Evolutionary conservation across 2,888 invertebrate genomes (phyloP).

Genomic region (Tachystola acroxantha): DNA sequence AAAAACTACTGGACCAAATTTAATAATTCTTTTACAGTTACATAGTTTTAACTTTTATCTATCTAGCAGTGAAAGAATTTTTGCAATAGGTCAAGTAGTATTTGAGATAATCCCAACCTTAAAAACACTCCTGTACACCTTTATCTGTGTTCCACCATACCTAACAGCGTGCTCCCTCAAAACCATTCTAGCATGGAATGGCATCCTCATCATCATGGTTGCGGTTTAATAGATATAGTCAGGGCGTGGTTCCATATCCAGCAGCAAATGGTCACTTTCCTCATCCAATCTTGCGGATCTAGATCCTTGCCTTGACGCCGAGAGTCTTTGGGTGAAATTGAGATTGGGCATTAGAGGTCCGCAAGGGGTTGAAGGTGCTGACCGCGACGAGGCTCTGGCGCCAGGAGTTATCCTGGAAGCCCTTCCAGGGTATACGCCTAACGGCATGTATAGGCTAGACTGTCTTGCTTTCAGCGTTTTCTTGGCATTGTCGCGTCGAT

Average conservation of each 20-base stretch:
- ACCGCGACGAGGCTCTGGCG: conserved; percentile 83
- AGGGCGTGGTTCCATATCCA: conserved; percentile 52
- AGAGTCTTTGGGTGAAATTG: conserved; percentile 77
- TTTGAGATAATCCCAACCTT: too few species aligned
- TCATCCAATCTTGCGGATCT: conserved; percentile 64
- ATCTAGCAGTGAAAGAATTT: too few species aligned
- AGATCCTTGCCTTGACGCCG: conserved; percentile 69
- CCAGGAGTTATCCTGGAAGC: conserved; percentile 56
- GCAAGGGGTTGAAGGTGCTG: conserved; percentile 89
- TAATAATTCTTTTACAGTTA: too few species aligned
- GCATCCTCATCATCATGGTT: too few species aligned
- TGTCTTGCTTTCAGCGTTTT: conserved; percentile 67
- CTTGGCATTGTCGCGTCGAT: conserved; percentile 57
- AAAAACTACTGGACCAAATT: too few species aligned
- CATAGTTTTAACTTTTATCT: too few species aligned
- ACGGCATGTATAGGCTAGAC: conserved; percentile 84
- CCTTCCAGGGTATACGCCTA: conserved; percentile 57
- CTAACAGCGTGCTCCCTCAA: too few species aligned
- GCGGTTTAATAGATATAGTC: conserved; percentile 60
- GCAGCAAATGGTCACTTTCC: conserved; percentile 81
- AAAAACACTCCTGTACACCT: too few species aligned
- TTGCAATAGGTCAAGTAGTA: too few species aligned
- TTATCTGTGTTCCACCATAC: too few species aligned
- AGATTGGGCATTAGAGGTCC: conserved; percentile 82
- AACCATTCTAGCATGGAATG: too few species aligned